Evolutionary conservation across 2,113 vertebrate genomes (phyloP).

Genomic region (Lathamus discolor): DNA sequence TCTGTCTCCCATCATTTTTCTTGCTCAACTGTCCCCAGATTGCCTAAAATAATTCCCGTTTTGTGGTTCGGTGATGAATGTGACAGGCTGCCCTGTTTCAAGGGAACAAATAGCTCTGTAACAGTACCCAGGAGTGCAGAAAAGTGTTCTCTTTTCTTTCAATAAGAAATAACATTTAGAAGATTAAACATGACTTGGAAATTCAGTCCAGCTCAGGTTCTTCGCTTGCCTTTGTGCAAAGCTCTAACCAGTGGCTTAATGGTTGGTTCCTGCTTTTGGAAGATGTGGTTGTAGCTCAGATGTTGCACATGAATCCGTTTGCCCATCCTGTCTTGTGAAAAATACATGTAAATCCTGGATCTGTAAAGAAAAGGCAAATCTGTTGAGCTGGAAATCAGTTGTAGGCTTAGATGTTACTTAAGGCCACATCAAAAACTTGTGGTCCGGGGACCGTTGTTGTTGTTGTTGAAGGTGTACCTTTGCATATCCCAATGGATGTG

Average conservation of each 20-base stretch:
- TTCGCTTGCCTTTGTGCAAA: not conserved
- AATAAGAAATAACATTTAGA: not conserved
- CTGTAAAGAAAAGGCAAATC: not conserved
- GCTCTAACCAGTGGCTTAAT: not conserved
- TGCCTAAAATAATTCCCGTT: not conserved
- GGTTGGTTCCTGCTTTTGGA: not conserved
- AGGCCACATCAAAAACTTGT: not conserved
- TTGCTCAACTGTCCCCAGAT: not conserved
- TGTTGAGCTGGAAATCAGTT: not conserved
- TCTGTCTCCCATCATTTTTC: not conserved
- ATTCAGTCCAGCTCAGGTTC: not conserved
- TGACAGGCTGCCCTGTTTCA: not conserved
- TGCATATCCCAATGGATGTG: not conserved
- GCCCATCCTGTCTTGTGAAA: not conserved
- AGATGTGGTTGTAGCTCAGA: not conserved
- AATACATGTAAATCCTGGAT: not conserved
- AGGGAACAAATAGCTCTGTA: not conserved
- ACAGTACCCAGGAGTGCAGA: not conserved
- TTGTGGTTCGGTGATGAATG: not conserved
- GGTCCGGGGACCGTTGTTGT: not conserved
- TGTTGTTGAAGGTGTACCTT: not conserved
- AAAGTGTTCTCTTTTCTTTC: not conserved
- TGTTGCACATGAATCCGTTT: fast-evolving
- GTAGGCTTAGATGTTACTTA: not conserved
- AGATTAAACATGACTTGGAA: fast-evolving